These are phyloP conservation scores for Pelvicachromis taeniatus DNA, from an alignment of 2,113 vertebrate genomes.

Conservation along the genomic window DNA sequence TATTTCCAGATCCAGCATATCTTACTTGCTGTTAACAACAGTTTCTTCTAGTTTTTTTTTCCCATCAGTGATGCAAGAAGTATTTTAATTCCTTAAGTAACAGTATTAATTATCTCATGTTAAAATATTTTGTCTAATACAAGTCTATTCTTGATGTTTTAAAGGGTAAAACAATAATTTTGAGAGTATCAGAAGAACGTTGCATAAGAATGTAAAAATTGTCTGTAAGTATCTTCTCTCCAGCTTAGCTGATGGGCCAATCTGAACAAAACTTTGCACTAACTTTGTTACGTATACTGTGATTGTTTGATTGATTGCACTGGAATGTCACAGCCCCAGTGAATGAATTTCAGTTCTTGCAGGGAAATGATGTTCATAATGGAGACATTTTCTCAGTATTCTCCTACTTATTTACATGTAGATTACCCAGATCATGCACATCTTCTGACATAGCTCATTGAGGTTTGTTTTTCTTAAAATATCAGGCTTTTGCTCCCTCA, in stretches of 20 bases:
- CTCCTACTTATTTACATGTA: background rate
- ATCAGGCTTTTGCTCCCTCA: background rate
- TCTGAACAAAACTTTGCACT: background rate
- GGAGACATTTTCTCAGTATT: background rate
- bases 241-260: background rate
- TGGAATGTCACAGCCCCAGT: background rate
- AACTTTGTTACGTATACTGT: background rate
- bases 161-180: background rate
- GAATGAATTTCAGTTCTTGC: background rate
- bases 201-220: fast-evolving
- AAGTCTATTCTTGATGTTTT: background rate
- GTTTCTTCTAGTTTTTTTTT: background rate
- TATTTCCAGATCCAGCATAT: constrained; percentile 46
- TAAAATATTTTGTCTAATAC: background rate
- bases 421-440: background rate
- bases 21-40: background rate
- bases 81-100: background rate
- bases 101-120: background rate
- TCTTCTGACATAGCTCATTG: background rate
- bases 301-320: background rate
- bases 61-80: background rate
- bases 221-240: background rate
- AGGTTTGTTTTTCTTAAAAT: background rate
- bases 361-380: background rate
- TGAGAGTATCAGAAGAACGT: background rate